A percentile compares a stretch with the other conserved stretches of the same genome.
These are phyloP conservation scores for Ctenodactylus gundi DNA, from an alignment of 2,113 vertebrate genomes.

Conservation along the genomic window DNA sequence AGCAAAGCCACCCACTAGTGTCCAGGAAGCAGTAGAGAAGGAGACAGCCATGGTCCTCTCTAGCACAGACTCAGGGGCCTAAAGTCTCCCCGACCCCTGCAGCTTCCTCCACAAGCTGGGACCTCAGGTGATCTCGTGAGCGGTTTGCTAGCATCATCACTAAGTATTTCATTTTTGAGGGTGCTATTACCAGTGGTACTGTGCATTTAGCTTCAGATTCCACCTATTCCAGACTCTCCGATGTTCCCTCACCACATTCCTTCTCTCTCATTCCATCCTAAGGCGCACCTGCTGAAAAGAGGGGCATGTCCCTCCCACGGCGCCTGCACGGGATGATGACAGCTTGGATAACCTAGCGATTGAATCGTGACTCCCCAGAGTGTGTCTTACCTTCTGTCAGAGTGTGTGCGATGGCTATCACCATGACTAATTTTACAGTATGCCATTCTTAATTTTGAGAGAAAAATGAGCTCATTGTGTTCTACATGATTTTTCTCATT, in stretches of 20 bases:
- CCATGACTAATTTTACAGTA: not conserved
- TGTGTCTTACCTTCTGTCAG: not conserved
- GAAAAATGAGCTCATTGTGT: conserved; percentile 11
- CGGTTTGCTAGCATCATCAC: not conserved
- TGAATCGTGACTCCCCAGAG: not conserved
- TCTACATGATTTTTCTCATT: not conserved
- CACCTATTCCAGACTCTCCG: not conserved
- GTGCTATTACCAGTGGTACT: not conserved
- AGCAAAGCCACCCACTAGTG: too few species aligned
- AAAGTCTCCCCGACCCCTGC: too few species aligned
- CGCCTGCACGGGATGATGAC: not conserved
- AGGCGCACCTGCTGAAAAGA: conserved; percentile 13
- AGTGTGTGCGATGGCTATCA: not conserved
- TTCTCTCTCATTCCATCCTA: not conserved
- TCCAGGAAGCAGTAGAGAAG: not conserved
- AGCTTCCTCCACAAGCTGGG: too few species aligned
- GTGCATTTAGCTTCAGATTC: not conserved
- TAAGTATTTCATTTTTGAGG: not conserved
- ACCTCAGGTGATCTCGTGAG: not conserved
- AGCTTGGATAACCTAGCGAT: not conserved
- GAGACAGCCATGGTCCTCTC: too few species aligned
- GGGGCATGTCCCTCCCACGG: not conserved
- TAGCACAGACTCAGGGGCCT: too few species aligned
- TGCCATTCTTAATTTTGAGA: not conserved
- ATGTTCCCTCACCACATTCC: not conserved